Base-by-base conservation (phyloP, 1,140 invertebrate genomes). In the Chlorops oryzae region DNA sequence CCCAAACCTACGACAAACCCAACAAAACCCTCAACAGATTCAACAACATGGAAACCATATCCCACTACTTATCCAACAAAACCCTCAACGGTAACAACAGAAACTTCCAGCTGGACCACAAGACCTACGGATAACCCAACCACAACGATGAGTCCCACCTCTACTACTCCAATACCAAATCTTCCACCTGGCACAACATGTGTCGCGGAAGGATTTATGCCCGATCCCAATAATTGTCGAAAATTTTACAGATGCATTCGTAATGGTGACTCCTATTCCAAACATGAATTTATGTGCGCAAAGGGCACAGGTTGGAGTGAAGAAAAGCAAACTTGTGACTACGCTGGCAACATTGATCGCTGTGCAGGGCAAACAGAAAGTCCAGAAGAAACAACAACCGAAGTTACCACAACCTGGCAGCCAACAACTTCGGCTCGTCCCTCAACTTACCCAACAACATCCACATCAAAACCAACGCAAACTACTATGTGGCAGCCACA, bases 171-270 rank as follows among this genome's bases (percentile, higher is more conserved):
- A 6, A 43, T 61, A 35, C 62, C 65, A 28, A 56, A 57, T 24
- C 27, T 62, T n/a, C 57, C 59, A n/a, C 54, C 62, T 1, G 62
- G 62, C 4, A 63, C 43, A 0, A 41, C 62, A 18, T 81, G 80
- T 41, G 52, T 48, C 4, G 58, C 64, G 24, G 80, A 83, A 67
- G 85, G 85, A n/a, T 87, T 84, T 51, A 79, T 79, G 62, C 73
- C 78, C 2, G 76, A 86, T 70, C 77, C 79, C 10, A 51, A 60
- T 4, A 73, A 81, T 57, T 82, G 80, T 56, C 67, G 69, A 2
- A 73, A 78, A n/a, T 81, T 80, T 59, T 80, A 80, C 51, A 68
- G 78, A 18, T 81, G 80, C 52, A 66, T 75, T 1, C 66, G 68
- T 35, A 62, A 65, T 23, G 70, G 69, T 3, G 70, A 69, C 23